These are phyloP conservation scores for Ctenicera cuprea DNA, from an alignment of 2,888 invertebrate species.

Conservation along the genomic window DNA sequence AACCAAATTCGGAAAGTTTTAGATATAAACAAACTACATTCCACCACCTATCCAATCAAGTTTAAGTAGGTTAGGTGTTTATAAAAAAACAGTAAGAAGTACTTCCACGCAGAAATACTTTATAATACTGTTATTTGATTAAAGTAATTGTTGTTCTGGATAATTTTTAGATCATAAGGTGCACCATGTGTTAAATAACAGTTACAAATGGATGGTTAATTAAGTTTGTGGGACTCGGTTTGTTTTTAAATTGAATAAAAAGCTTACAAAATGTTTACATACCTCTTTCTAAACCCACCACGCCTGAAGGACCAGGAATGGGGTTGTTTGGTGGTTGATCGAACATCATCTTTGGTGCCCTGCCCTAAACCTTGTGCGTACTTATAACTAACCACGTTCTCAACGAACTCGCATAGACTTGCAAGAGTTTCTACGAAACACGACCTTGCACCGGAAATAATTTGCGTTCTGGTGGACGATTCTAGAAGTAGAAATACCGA, in stretches of 20 bases:
- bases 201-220: background rate
- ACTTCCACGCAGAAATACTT: no score
- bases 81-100: no score
- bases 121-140: no score
- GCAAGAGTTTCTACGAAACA: conserved; percentile 56
- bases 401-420: conserved; percentile 60
- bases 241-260: background rate
- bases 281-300: background rate
- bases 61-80: background rate
- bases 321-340: background rate
- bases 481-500: no score
- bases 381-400: background rate
- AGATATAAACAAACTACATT: no score
- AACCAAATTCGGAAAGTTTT: no score
- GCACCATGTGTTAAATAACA: background rate
- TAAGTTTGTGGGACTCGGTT: background rate
- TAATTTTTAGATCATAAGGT: background rate
- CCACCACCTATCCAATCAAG: no score
- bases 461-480: background rate
- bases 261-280: background rate
- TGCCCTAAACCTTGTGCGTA: background rate
- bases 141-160: no score
- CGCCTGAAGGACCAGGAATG: background rate
- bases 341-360: conserved; percentile 13
- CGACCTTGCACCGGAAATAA: conserved; percentile 29